phyloP scores from a whole-genome alignment of 2,797 vertebrate species.

The Chelon auratus region DNA sequence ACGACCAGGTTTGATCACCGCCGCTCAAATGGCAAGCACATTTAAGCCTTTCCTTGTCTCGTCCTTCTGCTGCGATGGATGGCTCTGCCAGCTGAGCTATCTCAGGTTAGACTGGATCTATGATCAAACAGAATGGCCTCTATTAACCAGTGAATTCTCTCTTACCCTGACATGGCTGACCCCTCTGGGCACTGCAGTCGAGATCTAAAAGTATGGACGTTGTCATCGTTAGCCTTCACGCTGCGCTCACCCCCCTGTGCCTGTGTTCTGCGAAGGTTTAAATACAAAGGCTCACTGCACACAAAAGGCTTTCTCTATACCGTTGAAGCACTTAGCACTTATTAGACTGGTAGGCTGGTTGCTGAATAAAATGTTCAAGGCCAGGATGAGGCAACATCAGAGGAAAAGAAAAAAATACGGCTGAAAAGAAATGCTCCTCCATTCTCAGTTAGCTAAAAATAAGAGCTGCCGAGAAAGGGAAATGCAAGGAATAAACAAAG shows the following conservation, averaged over 20 bases:
- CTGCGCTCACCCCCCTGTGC: slow-evolving; percentile 65
- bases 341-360: slow-evolving; percentile 40
- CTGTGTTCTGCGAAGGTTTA: slow-evolving; percentile 25
- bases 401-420: slow-evolving; percentile 13
- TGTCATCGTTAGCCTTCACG: slow-evolving; percentile 75
- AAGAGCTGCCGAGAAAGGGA: slow-evolving; percentile 19
- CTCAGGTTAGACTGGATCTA: slow-evolving; percentile 45
- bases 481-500: slow-evolving; percentile 27
- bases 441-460: slow-evolving; percentile 44
- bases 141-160: slow-evolving; percentile 69
- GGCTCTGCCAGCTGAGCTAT: slow-evolving; percentile 29
- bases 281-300: slow-evolving; percentile 26
- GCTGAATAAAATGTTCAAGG: slow-evolving; percentile 63
- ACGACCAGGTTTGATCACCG: slow-evolving; percentile 49
- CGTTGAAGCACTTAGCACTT: slow-evolving; percentile 54
- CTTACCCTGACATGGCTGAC: slow-evolving; percentile 75
- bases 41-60: slow-evolving; percentile 33
- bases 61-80: slow-evolving; percentile 41
- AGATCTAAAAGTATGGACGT: slow-evolving; percentile 68
- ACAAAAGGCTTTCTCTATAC: slow-evolving; percentile 54
- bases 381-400: slow-evolving; percentile 35
- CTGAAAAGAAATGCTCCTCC: slow-evolving; percentile 33
- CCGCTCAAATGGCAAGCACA: slow-evolving; percentile 45
- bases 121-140: slow-evolving; percentile 71
- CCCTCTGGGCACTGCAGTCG: slow-evolving; percentile 75